Evolutionary conservation across 2,797 vertebrate genomes (phyloP).

Genomic region (Phoebastria nigripes): DNA sequence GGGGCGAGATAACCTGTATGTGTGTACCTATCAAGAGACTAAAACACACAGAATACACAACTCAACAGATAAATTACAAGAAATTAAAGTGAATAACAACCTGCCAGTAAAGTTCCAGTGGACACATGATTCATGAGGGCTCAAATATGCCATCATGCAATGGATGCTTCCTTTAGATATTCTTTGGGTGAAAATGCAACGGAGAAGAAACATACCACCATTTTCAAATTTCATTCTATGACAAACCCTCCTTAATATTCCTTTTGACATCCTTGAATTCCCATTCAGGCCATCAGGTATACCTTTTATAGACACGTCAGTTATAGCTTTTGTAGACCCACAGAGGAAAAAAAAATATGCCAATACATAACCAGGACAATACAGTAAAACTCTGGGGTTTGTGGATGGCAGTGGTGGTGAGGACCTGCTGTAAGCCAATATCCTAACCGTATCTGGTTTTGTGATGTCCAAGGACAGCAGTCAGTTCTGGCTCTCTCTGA

Average conservation of each 20-base stretch:
- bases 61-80: not conserved
- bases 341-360: not conserved
- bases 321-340: not conserved
- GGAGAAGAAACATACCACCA: not conserved
- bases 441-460: not conserved
- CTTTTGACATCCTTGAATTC: not conserved
- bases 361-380: not conserved
- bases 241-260: not conserved
- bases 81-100: not conserved
- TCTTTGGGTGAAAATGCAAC: not conserved
- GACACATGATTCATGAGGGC: not conserved
- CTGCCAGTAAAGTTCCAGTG: not conserved
- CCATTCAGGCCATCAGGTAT: not conserved
- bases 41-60: not conserved
- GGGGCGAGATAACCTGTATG: fast-evolving
- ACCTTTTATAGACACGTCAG: not conserved
- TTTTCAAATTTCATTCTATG: not conserved
- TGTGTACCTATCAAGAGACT: not conserved
- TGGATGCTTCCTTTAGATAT: not conserved
- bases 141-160: not conserved
- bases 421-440: not conserved
- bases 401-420: not conserved
- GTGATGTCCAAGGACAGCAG: not conserved
- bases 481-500: not conserved
- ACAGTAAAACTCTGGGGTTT: not conserved